Percentiles rank a stretch among this genome's conserved stretches.
Conservation (phyloP, 2,797 vertebrate species). For the Tragelaphus oryx region DNA sequence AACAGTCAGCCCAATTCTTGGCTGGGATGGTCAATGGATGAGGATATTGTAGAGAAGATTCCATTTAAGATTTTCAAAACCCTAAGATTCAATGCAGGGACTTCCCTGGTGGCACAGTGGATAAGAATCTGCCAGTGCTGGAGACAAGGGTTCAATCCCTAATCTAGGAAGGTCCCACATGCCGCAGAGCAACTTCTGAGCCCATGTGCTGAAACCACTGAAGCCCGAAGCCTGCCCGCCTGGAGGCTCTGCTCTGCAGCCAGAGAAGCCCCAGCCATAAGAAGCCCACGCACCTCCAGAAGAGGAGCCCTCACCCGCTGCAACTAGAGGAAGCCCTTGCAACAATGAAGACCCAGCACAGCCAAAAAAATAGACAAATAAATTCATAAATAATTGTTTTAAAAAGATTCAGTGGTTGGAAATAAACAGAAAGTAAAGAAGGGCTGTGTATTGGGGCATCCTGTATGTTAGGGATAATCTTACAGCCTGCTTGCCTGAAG, state of each 20-base stretch:
- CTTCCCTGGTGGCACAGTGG: neutral
- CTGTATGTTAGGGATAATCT: neutral
- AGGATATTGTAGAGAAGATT: neutral
- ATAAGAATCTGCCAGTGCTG: neutral
- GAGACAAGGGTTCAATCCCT: neutral
- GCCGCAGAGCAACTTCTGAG: neutral
- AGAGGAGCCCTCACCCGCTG: neutral
- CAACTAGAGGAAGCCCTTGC: neutral
- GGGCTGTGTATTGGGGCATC: neutral
- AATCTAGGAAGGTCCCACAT: neutral
- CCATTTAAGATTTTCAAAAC: neutral
- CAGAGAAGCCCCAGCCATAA: rapidly evolving
- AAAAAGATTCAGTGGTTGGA: neutral
- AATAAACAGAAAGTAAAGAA: slow-evolving; percentile 13
- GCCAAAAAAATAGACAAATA: neutral
- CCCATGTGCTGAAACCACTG: neutral
- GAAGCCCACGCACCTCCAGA: neutral
- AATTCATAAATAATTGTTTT: neutral
- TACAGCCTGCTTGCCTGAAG: neutral
- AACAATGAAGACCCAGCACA: neutral
- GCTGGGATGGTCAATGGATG: neutral
- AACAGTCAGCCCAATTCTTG: neutral
- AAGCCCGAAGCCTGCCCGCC: neutral
- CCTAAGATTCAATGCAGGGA: neutral
- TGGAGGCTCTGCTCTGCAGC: neutral